Evolutionary conservation across 2,797 vertebrate genomes (phyloP), one percentile per base, ranked within the genome.

Genomic region (Eupleurogrammus muticus): DNA sequence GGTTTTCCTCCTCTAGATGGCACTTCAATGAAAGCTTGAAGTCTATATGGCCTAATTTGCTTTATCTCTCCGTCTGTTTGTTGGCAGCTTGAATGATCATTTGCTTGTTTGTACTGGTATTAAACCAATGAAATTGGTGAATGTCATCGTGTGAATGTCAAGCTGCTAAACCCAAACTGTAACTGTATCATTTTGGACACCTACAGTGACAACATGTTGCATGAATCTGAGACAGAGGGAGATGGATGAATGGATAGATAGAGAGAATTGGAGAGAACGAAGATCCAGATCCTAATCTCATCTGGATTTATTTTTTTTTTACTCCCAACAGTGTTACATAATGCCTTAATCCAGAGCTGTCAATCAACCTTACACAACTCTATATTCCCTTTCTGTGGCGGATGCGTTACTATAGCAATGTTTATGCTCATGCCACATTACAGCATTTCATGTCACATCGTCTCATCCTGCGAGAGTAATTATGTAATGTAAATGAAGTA

Each of bases 261-360:
- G 79, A 73, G 55, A 62, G 54, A 48, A 70, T 35, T 73, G 73
- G 72, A 73, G 64, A 77, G 77, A 80, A 70, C 0, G 53, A 77
- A 73, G 86, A 81, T 81, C 73, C 75, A 87, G 82, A 90, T 86
- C 79, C 79, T 92, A 92, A 93, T 90, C 90, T 90, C 88, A 91
- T 92, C 88, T 88, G 89, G 87, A 86, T 92, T 92, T 92, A 87
- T 82, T 85, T 77, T 86, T 85, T 77, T 86, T 79, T 76, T 60
- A 80, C 85, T 91, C 87, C 81, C 89, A 75, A 60, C 82, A 84
- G 83, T 81, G 89, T 93, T 93, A 80, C 75, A 59, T 92, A 92
- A 93, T 72, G 73, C 87, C 65, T 82, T 92, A 93, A 94, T 93
- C 93, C 89, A 70, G 64, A 0, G 47, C 82, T 88, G 87, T 90